Evolutionary conservation across 2,113 vertebrate genomes (phyloP), one percentile per base, ranked within the genome.

Genomic region (Chaenogobius annularis): DNA sequence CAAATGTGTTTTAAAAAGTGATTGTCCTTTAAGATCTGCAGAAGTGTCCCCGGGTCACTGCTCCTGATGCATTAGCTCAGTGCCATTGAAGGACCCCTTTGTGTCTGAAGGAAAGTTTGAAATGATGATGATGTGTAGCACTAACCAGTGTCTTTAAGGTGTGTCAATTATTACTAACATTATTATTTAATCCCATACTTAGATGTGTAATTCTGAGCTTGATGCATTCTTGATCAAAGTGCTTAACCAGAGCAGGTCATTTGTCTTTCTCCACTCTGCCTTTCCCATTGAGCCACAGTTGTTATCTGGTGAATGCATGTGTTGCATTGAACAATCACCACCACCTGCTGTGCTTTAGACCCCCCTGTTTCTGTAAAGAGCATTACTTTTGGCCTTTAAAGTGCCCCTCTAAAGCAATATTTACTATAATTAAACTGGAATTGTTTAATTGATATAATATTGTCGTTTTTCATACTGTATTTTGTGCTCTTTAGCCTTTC

Each of bases 281-380:
- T 68, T 78, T 72, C 72, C 52, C 59, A 47, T 64, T 75, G 54
- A 79, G 56, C 68, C 56, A 7, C 65, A 48, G 73, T 75, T 73
- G 68, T 85, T 85, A 77, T 85, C 76, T 75, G 17, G 65, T 73
- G 79, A 83, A 73, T 76, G 70, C 80, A 73, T 44, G 68, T 55
- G 67, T 52, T 37, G 23, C 59, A 31, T 69, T 81, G 84, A 83
- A 80, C 72, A 78, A 85, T 87, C 48, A 66, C 80, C 11, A 68
- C 86, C 78, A 77, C 87, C 84, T 87, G 87, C 87, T 69, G 87
- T 70, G 79, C 78, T 75, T 50, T 50, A 50, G 74, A 58, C 35
- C 13, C 72, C 46, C 55, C 78, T 73, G 73, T 80, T 78, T 70
- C 47, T 37, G 50, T 65, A 59, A 73, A 68, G 54, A 66, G 55